These are phyloP conservation scores for Mesorhabditis spiculigera DNA, from an alignment of 2,888 invertebrate species.

Conservation along the genomic window DNA sequence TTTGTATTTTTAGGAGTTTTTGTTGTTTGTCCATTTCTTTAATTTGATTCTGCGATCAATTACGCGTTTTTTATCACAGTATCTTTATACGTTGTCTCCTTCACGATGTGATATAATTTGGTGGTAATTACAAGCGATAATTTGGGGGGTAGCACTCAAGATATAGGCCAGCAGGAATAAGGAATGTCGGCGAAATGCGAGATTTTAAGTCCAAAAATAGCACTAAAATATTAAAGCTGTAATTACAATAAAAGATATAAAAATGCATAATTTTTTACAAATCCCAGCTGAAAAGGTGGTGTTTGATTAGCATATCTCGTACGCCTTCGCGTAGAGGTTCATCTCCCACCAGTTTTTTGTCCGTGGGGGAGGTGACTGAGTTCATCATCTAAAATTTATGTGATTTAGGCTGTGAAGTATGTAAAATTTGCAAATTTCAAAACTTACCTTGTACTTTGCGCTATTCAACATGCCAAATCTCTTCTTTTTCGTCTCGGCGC, in stretches of 20 bases:
- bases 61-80: too few species aligned
- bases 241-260: not conserved
- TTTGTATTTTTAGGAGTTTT: too few species aligned
- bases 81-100: too few species aligned
- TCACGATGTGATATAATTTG: too few species aligned
- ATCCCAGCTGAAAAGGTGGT: constrained; percentile 98
- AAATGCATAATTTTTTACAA: constrained; percentile 60
- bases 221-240: too few species aligned
- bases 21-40: too few species aligned
- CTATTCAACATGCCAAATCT: not conserved
- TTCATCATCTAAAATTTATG: not conserved
- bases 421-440: not conserved
- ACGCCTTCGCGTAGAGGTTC: constrained; percentile 68
- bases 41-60: too few species aligned
- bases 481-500: constrained; percentile 7
- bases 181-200: too few species aligned
- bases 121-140: too few species aligned
- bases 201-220: too few species aligned
- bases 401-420: not conserved
- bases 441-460: not conserved
- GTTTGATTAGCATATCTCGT: constrained; percentile 96
- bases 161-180: too few species aligned
- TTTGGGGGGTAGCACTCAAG: too few species aligned
- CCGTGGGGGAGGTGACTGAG: constrained; percentile 13
- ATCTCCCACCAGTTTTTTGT: constrained; percentile 26